Conservation (phyloP, 2,113 vertebrate genomes). For the Suncus etruscus region DNA sequence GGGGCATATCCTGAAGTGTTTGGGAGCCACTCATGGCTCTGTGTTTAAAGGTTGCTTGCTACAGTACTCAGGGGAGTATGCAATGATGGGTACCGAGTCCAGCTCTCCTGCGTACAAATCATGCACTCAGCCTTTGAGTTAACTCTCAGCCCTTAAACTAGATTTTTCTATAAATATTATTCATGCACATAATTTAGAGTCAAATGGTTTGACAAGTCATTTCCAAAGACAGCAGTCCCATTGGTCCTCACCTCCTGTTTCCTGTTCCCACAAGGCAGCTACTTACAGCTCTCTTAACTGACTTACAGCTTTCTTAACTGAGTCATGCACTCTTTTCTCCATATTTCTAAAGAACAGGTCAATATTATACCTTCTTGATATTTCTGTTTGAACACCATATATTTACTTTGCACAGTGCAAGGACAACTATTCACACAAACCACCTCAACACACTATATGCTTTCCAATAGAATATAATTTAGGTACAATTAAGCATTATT, state of each 20-base stretch:
- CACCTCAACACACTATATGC: neutral
- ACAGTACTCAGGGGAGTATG: no score
- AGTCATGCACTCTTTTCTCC: slow-evolving; percentile 8
- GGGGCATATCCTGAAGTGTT: no score
- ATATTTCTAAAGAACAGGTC: neutral
- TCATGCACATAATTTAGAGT: neutral
- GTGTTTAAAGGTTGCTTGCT: no score
- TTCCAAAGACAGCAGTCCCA: neutral
- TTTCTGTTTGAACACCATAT: neutral
- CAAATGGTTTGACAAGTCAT: slow-evolving; percentile 12
- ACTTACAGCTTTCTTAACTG: slow-evolving; percentile 20
- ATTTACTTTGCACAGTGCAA: neutral
- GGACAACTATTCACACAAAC: neutral
- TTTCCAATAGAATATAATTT: neutral
- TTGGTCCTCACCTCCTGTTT: neutral
- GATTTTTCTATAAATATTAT: slow-evolving; percentile 5
- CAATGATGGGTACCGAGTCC: no score
- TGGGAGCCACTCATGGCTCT: no score
- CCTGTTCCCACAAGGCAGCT: neutral
- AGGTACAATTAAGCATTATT: neutral
- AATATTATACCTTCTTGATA: neutral
- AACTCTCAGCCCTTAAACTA: no score
- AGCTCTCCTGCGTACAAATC: no score
- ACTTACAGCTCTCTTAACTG: slow-evolving; percentile 21
- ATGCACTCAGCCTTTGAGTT: no score